Evolutionary conservation across 1,140 invertebrate genomes (phyloP), one percentile per base, ranked within the genome.

Genomic region (Samia ricini): DNA sequence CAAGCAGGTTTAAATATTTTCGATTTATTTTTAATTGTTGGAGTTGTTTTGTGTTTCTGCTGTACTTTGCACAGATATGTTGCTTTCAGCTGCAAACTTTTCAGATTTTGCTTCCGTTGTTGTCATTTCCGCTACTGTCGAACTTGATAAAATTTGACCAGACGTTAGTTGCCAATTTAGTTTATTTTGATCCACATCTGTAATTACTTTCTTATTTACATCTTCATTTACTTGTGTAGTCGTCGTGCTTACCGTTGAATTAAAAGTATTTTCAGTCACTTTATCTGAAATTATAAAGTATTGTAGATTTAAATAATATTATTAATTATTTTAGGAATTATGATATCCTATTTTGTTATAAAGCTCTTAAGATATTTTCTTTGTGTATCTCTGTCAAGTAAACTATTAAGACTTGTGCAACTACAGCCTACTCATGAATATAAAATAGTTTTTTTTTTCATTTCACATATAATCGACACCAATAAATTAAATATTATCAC

Each of bases 61-160:
- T 60, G 77, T 85, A 61, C 72, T 88, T 67, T 89, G 80, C 48
- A 78, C 58, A 59, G 74, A 88, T 54, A 86, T 79, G 61, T 78
- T 85, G 66, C 83, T 89, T 66, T 87, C 87, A 61, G 81, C 81
- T 5, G 85, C 77, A 15, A 77, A 48, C 49, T 72, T 74, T 70
- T 89, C 84, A 20, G 79, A 74, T 68, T 80, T 83, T 7, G 58
- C 60, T 69, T 81, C 81, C 23, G 68, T 69, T 22, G 61, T 33
- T 21, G 65, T 72, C 54, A 66, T 60, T 29, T 56, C 63, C 33
- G 73, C 55, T 18, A 62, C 50, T 36, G 68, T 61, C 19, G 60
- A 58, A 19, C 33, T 66, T 36, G 64, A 56, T 54, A 65, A 64
- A 15, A 71, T 61, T 36, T 72, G 56, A 62, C 50, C 2, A 21